phyloP scores from a whole-genome alignment of 2,888 invertebrate genomes.

The Eustalomyia histrio region DNA sequence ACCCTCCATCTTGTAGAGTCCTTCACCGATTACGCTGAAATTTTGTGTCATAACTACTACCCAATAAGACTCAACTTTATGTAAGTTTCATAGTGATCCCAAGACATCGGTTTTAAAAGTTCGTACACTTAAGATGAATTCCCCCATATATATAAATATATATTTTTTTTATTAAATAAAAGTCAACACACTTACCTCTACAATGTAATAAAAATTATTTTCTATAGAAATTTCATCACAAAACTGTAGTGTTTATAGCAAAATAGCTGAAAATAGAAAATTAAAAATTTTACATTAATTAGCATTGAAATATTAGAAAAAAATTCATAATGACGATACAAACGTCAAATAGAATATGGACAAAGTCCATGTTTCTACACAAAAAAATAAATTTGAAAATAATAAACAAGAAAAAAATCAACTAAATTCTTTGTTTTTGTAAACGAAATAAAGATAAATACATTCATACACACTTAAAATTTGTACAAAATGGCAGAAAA shows the following conservation, averaged over 20 bases:
- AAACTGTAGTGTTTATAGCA: not conserved
- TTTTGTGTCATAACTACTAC: no score
- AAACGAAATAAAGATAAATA: not conserved
- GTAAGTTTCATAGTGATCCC: no score
- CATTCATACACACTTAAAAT: not conserved
- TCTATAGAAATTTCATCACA: constrained; percentile 22
- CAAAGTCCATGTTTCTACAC: constrained; percentile 21
- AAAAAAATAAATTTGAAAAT: not conserved
- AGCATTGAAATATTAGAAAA: not conserved
- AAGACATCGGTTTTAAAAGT: no score
- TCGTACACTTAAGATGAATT: no score
- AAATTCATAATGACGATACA: not conserved
- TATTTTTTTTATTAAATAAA: not conserved
- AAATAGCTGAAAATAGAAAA: constrained; percentile 9
- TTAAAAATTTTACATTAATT: constrained; percentile 1
- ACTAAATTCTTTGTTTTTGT: constrained; percentile 27
- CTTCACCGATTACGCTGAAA: no score
- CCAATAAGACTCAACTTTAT: no score
- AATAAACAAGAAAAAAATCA: not conserved
- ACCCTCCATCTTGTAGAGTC: no score
- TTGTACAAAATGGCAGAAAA: not conserved
- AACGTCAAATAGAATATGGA: not conserved
- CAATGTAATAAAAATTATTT: constrained; percentile 20
- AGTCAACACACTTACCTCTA: constrained; percentile 38
- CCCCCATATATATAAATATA: no score